These are phyloP conservation scores for Gymnogyps californianus DNA, from an alignment of 2,113 vertebrate species.

Conservation along the genomic window DNA sequence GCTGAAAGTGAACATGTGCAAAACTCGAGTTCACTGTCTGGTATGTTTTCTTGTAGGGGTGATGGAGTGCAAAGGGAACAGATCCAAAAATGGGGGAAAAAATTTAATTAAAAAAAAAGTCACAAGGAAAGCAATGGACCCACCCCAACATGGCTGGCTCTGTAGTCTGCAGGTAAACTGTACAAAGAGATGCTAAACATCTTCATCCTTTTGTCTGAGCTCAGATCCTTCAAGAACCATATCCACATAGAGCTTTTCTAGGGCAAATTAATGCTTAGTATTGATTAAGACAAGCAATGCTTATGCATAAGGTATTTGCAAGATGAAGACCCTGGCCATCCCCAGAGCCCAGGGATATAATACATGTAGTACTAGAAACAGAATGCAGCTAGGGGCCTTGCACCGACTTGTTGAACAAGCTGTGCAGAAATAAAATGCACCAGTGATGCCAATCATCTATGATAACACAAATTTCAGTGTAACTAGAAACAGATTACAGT, in stretches of 20 bases:
- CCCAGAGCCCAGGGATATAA: background rate
- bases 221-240: background rate
- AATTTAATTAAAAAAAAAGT: background rate
- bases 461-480: background rate
- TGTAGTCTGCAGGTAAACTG: background rate
- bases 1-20: background rate
- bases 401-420: background rate
- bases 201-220: background rate
- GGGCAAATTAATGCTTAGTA: background rate
- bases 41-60: background rate
- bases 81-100: background rate
- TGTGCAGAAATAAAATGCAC: background rate
- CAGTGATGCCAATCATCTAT: background rate
- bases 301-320: background rate
- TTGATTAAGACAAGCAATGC: background rate
- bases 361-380: background rate
- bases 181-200: background rate
- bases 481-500: constrained; percentile 5
- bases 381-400: background rate
- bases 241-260: background rate
- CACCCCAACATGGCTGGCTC: background rate
- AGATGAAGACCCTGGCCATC: background rate
- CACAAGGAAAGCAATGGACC: background rate
- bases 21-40: background rate
- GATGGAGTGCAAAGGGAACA: background rate